Evolutionary conservation across 1,140 invertebrate genomes (phyloP).

Genomic region (Scaptomyza montana): DNA sequence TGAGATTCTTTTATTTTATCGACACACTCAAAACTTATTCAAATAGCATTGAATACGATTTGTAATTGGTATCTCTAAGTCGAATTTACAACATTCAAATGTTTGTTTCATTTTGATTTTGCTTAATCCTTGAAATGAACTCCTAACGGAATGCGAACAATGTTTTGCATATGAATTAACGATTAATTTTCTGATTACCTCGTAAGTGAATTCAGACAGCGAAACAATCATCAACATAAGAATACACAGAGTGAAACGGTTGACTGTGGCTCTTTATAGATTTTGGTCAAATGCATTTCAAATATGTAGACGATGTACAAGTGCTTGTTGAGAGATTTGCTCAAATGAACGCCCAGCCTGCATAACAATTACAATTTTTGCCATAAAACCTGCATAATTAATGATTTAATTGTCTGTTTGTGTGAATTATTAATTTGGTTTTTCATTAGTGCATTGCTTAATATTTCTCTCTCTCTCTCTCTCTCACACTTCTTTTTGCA

Average conservation of each 20-base stretch:
- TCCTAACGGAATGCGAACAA: background rate
- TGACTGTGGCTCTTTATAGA: too few relatives aligned
- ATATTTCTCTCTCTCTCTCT: background rate
- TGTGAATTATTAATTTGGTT: slow-evolving; percentile 11
- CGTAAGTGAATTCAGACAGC: background rate
- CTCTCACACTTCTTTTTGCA: slow-evolving; percentile 83
- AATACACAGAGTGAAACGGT: too few relatives aligned
- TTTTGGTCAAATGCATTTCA: too few relatives aligned
- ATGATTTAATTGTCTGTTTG: slow-evolving; percentile 6
- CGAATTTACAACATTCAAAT: too few relatives aligned
- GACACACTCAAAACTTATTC: too few relatives aligned
- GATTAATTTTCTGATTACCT: background rate
- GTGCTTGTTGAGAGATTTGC: background rate
- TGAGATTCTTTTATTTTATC: too few relatives aligned
- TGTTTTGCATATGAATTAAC: background rate
- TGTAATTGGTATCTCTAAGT: too few relatives aligned
- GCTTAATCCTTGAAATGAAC: background rate
- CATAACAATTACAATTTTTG: background rate
- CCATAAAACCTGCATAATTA: background rate
- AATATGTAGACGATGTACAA: too few relatives aligned
- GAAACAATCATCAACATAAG: too few relatives aligned
- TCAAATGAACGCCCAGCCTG: background rate
- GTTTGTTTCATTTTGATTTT: background rate
- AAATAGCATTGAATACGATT: too few relatives aligned
- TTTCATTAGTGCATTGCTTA: background rate